Percentiles rank a stretch among this genome's conserved stretches.
These are phyloP conservation scores for Clistopyga incitator DNA, from an alignment of 2,888 invertebrate species.

Conservation along the genomic window DNA sequence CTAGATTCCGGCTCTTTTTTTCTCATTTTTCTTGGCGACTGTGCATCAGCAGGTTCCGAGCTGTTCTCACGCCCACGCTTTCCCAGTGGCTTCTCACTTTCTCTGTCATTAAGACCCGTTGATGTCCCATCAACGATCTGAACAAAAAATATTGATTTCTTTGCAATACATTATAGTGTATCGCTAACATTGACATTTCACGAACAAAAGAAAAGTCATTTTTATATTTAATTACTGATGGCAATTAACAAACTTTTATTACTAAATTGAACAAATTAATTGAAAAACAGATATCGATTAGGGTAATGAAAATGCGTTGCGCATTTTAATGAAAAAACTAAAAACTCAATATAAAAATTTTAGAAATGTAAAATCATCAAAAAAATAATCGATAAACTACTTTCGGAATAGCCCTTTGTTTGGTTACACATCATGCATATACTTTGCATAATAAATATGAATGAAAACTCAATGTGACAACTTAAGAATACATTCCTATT, in stretches of 20 bases:
- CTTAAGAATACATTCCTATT: not conserved
- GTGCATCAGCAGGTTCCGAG: not conserved
- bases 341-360: not conserved
- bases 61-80: constrained; percentile 40
- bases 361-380: not conserved
- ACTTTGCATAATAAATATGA: not conserved
- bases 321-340: too few relatives aligned
- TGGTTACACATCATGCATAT: constrained; percentile 33
- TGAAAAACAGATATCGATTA: not conserved
- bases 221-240: too few relatives aligned
- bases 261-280: too few relatives aligned
- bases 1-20: constrained; percentile 4
- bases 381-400: not conserved
- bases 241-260: too few relatives aligned
- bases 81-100: not conserved
- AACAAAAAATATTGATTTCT: not conserved
- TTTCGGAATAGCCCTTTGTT: not conserved
- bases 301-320: too few relatives aligned
- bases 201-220: too few relatives aligned
- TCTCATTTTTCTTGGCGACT: constrained; percentile 13
- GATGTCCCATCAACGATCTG: not conserved
- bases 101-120: not conserved
- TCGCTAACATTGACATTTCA: too few relatives aligned
- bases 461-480: not conserved
- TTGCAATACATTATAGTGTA: not conserved